phyloP scores from a whole-genome alignment of 2,797 vertebrate species.

The Anas acuta region DNA sequence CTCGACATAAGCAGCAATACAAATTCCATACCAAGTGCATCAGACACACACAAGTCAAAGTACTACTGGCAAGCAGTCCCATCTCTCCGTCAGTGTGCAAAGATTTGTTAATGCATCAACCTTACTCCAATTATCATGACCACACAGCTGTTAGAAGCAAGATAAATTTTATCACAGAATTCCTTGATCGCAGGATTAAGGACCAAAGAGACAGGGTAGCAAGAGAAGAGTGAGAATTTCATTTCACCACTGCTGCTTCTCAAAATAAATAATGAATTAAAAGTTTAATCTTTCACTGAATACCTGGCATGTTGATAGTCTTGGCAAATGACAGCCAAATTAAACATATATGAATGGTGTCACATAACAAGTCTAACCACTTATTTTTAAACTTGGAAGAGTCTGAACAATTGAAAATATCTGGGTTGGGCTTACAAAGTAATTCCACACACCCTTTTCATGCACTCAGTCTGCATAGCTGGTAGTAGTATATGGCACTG shows the following conservation, averaged over 20 bases:
- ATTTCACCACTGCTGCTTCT: background rate
- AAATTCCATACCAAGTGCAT: background rate
- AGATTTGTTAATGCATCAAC: background rate
- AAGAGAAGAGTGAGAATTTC: background rate
- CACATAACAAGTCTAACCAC: background rate
- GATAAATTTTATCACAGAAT: background rate
- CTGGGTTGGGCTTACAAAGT: slow-evolving; percentile 29
- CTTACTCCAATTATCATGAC: background rate
- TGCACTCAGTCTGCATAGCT: background rate
- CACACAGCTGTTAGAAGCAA: background rate
- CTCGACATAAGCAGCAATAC: background rate
- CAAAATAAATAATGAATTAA: slow-evolving; percentile 31
- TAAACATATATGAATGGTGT: background rate
- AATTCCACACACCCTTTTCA: slow-evolving; percentile 51
- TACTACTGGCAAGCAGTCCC: background rate
- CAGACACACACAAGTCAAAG: background rate
- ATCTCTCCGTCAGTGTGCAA: background rate
- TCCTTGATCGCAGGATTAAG: background rate
- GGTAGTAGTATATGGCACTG: background rate
- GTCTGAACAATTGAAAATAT: slow-evolving; percentile 52
- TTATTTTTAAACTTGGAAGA: slow-evolving; percentile 64
- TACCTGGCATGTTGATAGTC: background rate
- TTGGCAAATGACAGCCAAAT: slow-evolving; percentile 41
- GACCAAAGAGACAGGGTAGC: background rate
- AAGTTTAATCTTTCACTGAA: slow-evolving; percentile 48